Conservation (phyloP, 2,888 invertebrate genomes). For the Cheilosia impressa region DNA sequence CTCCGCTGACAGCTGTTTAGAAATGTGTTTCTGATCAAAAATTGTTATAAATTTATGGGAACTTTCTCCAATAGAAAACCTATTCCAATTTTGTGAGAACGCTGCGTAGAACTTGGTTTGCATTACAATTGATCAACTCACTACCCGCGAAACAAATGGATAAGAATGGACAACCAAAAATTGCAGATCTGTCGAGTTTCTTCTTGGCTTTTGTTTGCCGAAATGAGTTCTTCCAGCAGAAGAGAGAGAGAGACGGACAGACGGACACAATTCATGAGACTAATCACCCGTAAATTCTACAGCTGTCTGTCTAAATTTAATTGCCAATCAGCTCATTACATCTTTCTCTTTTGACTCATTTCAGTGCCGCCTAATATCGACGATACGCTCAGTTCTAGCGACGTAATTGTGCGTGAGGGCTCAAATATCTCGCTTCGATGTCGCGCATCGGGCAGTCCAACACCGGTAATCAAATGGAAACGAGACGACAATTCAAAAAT, state of each 20-base stretch:
- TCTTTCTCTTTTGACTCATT: constrained; percentile 6
- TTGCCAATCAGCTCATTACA: constrained; percentile 48
- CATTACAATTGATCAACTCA: too few species aligned
- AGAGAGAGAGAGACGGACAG: too few species aligned
- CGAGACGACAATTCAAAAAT: constrained; percentile 94
- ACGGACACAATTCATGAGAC: too few species aligned
- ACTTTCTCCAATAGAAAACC: too few species aligned
- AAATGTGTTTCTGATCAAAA: too few species aligned
- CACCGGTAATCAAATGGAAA: constrained; percentile 95
- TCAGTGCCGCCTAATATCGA: constrained; percentile 96
- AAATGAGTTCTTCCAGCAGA: constrained; percentile 76
- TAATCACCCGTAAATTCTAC: too few species aligned
- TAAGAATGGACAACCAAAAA: too few species aligned
- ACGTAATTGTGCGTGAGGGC: constrained; percentile 93
- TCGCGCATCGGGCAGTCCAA: constrained; percentile 94
- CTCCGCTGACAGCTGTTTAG: too few species aligned
- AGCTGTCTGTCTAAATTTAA: constrained; percentile 29
- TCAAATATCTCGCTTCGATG: constrained; percentile 94
- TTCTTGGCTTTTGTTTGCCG: constrained; percentile 76
- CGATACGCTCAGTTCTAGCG: constrained; percentile 94
- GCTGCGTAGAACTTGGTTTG: too few species aligned
- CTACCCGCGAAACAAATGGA: too few species aligned
- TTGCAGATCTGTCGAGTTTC: constrained; percentile 38
- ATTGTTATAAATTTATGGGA: too few species aligned
- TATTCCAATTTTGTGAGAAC: too few species aligned